phyloP scores from a whole-genome alignment of 2,888 invertebrate genomes.

The Lutraria lutraria region DNA sequence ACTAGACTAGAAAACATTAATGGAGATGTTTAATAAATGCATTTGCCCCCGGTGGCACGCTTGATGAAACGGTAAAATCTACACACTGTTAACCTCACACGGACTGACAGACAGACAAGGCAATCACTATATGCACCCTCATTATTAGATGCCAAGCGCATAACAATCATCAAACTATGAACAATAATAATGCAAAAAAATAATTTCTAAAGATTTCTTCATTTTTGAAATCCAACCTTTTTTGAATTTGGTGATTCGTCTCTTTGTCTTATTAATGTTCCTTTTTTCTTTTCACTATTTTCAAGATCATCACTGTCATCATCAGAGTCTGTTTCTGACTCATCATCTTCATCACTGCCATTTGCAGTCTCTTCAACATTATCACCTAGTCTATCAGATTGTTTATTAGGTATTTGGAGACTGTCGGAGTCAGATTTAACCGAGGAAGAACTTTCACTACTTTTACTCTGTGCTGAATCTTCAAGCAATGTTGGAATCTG shows the following conservation, averaged over 20 bases:
- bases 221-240: constrained; percentile 76
- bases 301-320: constrained; percentile 57
- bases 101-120: too few relatives aligned
- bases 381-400: constrained; percentile 82
- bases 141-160: too few relatives aligned
- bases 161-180: too few relatives aligned
- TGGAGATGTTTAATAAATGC: too few relatives aligned
- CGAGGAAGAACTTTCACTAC: not conserved
- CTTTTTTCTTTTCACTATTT: constrained; percentile 48
- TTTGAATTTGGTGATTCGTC: constrained; percentile 88
- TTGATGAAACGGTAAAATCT: too few relatives aligned
- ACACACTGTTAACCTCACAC: too few relatives aligned
- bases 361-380: constrained; percentile 82
- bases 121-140: too few relatives aligned
- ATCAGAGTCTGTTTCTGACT: constrained; percentile 53
- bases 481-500: constrained; percentile 70
- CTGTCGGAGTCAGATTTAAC: not conserved
- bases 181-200: not conserved
- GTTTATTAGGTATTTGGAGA: constrained; percentile 19
- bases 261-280: constrained; percentile 83
- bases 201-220: not conserved
- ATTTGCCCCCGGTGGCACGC: too few relatives aligned
- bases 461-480: constrained; percentile 22
- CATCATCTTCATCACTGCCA: constrained; percentile 41
- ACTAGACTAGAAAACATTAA: too few relatives aligned